Conservation (phyloP, 2,888 invertebrate genomes). For the Smittia sp. region DNA sequence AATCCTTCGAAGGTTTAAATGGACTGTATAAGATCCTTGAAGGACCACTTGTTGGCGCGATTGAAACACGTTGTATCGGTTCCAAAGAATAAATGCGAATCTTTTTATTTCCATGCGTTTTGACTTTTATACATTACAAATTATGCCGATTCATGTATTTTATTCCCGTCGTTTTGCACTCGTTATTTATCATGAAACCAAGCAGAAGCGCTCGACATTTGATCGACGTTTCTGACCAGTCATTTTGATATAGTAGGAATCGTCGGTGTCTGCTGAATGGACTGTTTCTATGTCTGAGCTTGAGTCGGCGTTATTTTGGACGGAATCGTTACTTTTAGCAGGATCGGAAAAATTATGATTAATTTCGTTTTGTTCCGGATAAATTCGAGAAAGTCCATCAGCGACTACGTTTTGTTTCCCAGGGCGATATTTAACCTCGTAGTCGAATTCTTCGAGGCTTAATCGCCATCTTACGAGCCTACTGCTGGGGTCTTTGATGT, state of each 20-base stretch:
- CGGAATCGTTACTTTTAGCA: background rate
- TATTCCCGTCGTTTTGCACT: too few species aligned
- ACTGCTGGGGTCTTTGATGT: constrained; percentile 45
- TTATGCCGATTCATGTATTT: too few species aligned
- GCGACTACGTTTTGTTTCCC: constrained; percentile 44
- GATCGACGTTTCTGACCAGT: too few species aligned
- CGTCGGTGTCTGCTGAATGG: background rate
- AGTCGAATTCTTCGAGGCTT: constrained; percentile 46
- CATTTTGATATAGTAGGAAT: background rate
- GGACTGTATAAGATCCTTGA: too few species aligned
- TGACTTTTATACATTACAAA: too few species aligned
- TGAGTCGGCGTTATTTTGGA: background rate
- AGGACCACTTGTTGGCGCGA: too few species aligned
- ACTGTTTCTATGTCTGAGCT: background rate
- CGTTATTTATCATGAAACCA: too few species aligned
- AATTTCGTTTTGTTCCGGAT: background rate
- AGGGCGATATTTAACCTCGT: constrained; percentile 45
- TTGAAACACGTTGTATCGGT: too few species aligned
- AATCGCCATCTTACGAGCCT: constrained; percentile 46
- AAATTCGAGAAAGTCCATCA: constrained; percentile 45
- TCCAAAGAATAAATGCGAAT: too few species aligned
- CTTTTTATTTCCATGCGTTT: too few species aligned
- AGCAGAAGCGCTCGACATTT: too few species aligned
- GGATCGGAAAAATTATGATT: background rate
- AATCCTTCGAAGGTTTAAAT: too few species aligned